Evolutionary conservation across 2,888 invertebrate genomes (phyloP).

Genomic region (Orthosia gothica): DNA sequence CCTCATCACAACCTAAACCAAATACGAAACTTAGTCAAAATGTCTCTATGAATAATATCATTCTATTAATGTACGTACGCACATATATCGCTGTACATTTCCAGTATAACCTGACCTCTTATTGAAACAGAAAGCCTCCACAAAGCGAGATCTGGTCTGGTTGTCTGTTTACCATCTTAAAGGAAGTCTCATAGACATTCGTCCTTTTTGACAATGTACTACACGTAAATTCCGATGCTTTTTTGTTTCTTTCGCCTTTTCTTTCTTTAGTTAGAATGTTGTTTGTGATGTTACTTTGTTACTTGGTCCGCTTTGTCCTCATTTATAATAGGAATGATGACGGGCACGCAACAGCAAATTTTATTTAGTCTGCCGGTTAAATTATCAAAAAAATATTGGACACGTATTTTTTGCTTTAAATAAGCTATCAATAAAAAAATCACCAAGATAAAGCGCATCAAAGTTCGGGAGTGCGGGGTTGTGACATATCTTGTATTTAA

Average conservation of each 20-base stretch:
- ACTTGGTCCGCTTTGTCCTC: not conserved
- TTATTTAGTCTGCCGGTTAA: too few species aligned
- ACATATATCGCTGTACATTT: not conserved
- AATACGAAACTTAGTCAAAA: slow-evolving; percentile 12
- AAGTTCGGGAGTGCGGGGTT: too few species aligned
- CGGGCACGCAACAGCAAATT: too few species aligned
- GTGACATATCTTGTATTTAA: too few species aligned
- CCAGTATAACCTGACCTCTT: not conserved
- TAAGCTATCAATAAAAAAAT: too few species aligned
- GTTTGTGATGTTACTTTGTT: slow-evolving; percentile 4
- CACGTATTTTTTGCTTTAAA: too few species aligned
- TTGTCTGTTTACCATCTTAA: slow-evolving; percentile 17
- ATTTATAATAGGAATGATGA: too few species aligned
- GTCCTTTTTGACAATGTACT: slow-evolving; percentile 30
- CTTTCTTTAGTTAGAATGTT: slow-evolving; percentile 3
- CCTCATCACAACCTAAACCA: slow-evolving; percentile 23
- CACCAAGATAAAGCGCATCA: too few species aligned
- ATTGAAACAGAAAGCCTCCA: not conserved
- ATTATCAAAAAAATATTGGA: too few species aligned
- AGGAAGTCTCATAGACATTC: slow-evolving; percentile 20
- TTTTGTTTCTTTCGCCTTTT: slow-evolving; percentile 49
- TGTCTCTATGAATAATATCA: slow-evolving; percentile 21
- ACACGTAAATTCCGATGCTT: slow-evolving; percentile 37
- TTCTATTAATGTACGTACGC: slow-evolving; percentile 25
- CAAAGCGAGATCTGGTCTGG: not conserved